Evolutionary conservation across 1,140 invertebrate species (phyloP), one percentile per base, ranked within the genome.

Genomic region (Lasioglossum baleicum): DNA sequence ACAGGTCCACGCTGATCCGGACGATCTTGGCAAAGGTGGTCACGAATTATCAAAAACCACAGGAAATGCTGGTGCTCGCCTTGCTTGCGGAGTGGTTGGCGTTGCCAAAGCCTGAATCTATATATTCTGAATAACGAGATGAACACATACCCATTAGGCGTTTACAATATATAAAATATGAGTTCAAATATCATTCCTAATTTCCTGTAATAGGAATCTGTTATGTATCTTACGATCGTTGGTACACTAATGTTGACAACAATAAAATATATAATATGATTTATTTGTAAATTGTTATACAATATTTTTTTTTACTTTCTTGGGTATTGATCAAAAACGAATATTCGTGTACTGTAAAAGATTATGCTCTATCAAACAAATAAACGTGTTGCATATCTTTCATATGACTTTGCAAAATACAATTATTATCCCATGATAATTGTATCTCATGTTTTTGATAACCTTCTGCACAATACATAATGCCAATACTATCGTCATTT

Each of bases 51-150:
- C 98, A 92, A 96, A 97, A 93, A 97, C 97, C 17, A 99, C 99
- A 69, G 99, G 99, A 48, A 99, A 99, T 94, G 98, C 99, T 83
- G 99, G 99, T 7, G 98, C 96, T 71, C 96, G 99, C 86, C 94
- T 98, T 81, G 98, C 98, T 31, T 99, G 99, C 92, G 99, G 99
- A 75, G 97, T 99, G n/a, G 99, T 99, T 94, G 99, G 98, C 56
- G 94, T 98, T 74, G 93, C 95, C 58, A 95, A 96, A 85, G 78
- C 90, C n/a, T 86, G 67, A 94, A 92, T 31, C 3, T 20, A 22
- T 56, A 31, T 63, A 53, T 65, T 31, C 7, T 79, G 0, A 26
- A 56, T 20, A 58, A 17, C 53, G 10, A 72, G 42, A 31, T 60
- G 53, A 40, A 40, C 0, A 40, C 0, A 65, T 51, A 51, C 42